phyloP scores from a whole-genome alignment of 1,140 invertebrate species.

The Drosophila azteca region DNA sequence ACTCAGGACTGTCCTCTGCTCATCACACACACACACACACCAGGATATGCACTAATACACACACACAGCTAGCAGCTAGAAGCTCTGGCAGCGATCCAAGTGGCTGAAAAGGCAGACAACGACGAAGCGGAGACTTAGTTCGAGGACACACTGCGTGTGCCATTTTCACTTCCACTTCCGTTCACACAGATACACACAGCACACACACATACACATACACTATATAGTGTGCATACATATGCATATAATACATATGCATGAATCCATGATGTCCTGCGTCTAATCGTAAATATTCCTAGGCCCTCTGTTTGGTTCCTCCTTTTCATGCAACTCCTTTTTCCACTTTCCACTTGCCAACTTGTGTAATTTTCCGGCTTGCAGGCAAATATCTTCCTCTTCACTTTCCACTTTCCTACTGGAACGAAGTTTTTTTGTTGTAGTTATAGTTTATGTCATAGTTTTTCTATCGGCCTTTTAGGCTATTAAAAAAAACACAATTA shows the following conservation, averaged over 20 bases:
- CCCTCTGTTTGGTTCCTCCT: constrained; percentile 16
- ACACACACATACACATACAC: constrained; percentile 21
- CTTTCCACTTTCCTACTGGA: constrained; percentile 17
- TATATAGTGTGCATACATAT: constrained; percentile 19
- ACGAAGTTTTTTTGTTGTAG: constrained; percentile 9
- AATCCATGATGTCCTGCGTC: constrained; percentile 37
- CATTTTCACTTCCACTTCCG: constrained; percentile 64
- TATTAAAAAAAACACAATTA: too few relatives aligned
- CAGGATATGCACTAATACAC: too few relatives aligned
- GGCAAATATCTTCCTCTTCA: constrained; percentile 26
- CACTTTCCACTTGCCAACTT: constrained; percentile 13
- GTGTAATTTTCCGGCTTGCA: constrained; percentile 52
- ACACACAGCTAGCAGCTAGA: neutral
- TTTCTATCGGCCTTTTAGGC: neutral
- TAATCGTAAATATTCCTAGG: constrained; percentile 62
- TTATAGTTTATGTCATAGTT: constrained; percentile 12
- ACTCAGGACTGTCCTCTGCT: constrained; percentile 61
- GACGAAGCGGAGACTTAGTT: constrained; percentile 31
- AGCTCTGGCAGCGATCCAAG: constrained; percentile 51
- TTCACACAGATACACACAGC: constrained; percentile 18
- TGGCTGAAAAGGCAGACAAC: constrained; percentile 38
- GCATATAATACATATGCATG: constrained; percentile 46
- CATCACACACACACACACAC: constrained; percentile 18
- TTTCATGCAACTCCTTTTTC: neutral
- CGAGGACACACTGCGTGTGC: constrained; percentile 56